Evolutionary conservation across 2,797 vertebrate species (phyloP).

Genomic region (Eleutherodactylus coqui): DNA sequence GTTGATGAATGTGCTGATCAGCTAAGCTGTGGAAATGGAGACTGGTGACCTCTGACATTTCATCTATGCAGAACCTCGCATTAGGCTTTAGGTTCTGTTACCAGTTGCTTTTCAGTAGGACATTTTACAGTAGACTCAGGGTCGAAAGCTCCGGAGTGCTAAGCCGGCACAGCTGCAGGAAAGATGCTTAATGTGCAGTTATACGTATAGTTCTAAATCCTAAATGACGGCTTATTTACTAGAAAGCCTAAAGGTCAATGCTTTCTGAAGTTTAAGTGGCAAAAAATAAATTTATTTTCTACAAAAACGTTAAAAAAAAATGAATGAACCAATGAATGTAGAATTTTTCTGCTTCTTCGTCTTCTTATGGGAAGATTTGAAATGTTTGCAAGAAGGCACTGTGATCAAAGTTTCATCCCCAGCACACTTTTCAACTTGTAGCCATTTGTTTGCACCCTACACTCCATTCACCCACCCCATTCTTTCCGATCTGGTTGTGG

Average conservation of each 20-base stretch:
- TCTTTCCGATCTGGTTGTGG: too few relatives aligned
- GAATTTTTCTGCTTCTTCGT: not conserved
- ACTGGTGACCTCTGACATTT: slow-evolving; percentile 1
- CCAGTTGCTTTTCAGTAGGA: slow-evolving; percentile 36
- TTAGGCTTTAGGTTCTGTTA: slow-evolving; percentile 26
- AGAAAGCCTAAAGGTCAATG: too few relatives aligned
- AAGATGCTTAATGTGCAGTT: slow-evolving; percentile 11
- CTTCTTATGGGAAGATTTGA: too few relatives aligned
- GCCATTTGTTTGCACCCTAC: too few relatives aligned
- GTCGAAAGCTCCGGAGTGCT: not conserved
- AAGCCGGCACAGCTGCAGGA: slow-evolving; percentile 36
- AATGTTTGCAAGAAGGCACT: too few relatives aligned
- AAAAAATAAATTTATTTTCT: not conserved
- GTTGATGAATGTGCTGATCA: slow-evolving; percentile 35
- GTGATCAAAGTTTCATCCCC: too few relatives aligned
- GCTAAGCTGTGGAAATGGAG: slow-evolving; percentile 33
- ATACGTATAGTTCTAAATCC: too few relatives aligned
- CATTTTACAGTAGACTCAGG: slow-evolving; percentile 21
- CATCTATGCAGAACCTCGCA: not conserved
- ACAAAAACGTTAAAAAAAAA: not conserved
- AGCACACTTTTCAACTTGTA: too few relatives aligned
- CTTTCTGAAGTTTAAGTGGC: not conserved
- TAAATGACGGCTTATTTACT: not conserved
- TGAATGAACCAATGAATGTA: not conserved
- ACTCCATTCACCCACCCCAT: too few relatives aligned